Evolutionary conservation across 2,113 vertebrate species (phyloP).

Genomic region (Pelobates fuscus): DNA sequence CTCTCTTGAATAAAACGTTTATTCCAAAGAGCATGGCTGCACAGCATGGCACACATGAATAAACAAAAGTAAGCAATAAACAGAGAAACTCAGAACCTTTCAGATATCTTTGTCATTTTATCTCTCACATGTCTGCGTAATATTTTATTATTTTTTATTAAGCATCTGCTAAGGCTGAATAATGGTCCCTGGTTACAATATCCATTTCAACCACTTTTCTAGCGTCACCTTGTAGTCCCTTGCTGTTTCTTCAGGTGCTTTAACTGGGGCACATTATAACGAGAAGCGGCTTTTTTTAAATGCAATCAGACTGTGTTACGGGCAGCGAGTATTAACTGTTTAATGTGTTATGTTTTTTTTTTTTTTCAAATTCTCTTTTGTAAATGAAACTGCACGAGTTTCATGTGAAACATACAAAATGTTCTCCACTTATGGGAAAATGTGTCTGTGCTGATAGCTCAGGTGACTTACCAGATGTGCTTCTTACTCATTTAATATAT

Average conservation of each 20-base stretch:
- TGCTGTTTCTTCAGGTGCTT: slow-evolving; percentile 25
- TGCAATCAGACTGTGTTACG: too few species aligned
- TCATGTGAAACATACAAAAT: not conserved
- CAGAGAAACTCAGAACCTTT: too few species aligned
- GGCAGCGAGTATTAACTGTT: not conserved
- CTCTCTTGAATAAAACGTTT: too few species aligned
- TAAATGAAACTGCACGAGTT: slow-evolving; percentile 4
- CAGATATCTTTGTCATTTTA: too few species aligned
- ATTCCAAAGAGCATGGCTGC: too few species aligned
- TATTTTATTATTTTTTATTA: slow-evolving; percentile 15
- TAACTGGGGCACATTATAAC: not conserved
- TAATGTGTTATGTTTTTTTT: too few species aligned
- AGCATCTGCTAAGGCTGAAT: slow-evolving; percentile 29
- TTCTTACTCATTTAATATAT: not conserved
- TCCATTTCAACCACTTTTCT: slow-evolving; percentile 39
- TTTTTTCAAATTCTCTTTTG: too few species aligned
- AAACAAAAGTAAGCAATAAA: too few species aligned
- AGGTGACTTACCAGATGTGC: slow-evolving; percentile 22
- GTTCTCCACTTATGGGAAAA: slow-evolving; percentile 7
- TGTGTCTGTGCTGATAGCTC: slow-evolving; percentile 3
- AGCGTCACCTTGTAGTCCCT: slow-evolving; percentile 30
- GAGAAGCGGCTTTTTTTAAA: not conserved
- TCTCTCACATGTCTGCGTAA: too few species aligned
- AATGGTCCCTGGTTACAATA: slow-evolving; percentile 7
- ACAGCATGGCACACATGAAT: too few species aligned